Percentiles rank a stretch among this genome's conserved stretches.
phyloP scores from a whole-genome alignment of 2,888 invertebrate genomes.

The Serrognathus titanus region DNA sequence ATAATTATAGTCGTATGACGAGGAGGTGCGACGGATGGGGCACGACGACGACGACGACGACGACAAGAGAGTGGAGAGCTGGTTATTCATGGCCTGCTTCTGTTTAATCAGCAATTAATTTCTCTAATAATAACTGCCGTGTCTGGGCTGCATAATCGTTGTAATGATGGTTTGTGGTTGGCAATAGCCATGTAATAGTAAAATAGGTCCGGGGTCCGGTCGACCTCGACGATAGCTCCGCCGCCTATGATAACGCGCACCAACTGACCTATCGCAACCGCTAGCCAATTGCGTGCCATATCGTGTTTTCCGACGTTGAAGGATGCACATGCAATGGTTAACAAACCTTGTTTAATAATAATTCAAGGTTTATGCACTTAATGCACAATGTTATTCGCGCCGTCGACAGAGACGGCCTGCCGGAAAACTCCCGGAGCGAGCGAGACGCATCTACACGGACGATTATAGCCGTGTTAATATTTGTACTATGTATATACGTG shows the following conservation, averaged over 20 bases:
- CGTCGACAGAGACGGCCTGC: neutral
- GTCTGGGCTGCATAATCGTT: too few species aligned
- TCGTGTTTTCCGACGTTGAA: slow-evolving; percentile 20
- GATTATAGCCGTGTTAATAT: slow-evolving; percentile 4
- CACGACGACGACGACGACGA: neutral
- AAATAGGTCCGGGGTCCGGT: slow-evolving; percentile 14
- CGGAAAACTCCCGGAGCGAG: too few species aligned
- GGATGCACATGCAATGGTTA: slow-evolving; percentile 22
- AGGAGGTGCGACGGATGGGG: neutral
- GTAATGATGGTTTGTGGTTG: slow-evolving; percentile 6
- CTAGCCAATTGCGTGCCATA: slow-evolving; percentile 17
- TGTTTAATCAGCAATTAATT: neutral
- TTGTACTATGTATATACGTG: slow-evolving; percentile 7
- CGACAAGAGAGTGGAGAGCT: neutral
- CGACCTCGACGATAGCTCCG: slow-evolving; percentile 11
- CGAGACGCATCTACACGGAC: too few species aligned
- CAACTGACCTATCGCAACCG: slow-evolving; percentile 21
- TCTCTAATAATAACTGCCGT: too few species aligned
- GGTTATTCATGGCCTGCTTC: neutral
- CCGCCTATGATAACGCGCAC: slow-evolving; percentile 16
- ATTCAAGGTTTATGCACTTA: slow-evolving; percentile 24
- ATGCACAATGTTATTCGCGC: slow-evolving; percentile 9
- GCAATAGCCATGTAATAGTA: slow-evolving; percentile 9
- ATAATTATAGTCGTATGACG: too few species aligned
- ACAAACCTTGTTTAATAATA: slow-evolving; percentile 24